Evolutionary conservation across 2,888 invertebrate genomes (phyloP), one percentile per base, ranked within the genome.

Genomic region (Stramonita haemastoma): DNA sequence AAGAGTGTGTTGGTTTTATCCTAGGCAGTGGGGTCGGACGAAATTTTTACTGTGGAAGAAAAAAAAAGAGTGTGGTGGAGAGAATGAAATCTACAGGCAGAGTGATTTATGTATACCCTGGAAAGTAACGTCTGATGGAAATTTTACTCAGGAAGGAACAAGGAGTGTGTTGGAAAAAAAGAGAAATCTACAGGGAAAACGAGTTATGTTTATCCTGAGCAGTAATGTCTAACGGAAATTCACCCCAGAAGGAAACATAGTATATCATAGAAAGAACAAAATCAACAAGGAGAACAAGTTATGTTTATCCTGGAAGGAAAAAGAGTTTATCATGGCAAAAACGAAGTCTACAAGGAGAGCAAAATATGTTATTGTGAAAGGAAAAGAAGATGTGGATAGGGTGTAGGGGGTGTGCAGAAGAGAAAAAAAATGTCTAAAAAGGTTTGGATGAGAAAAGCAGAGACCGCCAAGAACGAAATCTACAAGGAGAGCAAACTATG

Each of bases 181-280:
- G 46, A n/a, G 83, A 66, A 86, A 86, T 19, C 32, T 46, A 86
- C 66, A 86, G 19, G 86, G 32, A 34, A 36, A 70, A 15, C 34
- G 36, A 86, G 86, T 86, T 66, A 86, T 66, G 86, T 86, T 60
- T 86, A 66, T 86, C 66, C 86, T 70, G 29, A 15, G 86, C 86
- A 70, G 34, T 32, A 70, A 70, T 19, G 34, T 36, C 66, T 86
- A 66, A 66, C 66, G 86, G 70, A 86, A 60, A 66, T 66, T 84
- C 17, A 13, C 22, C 56, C 57, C 15, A 29, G 22, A 56, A 17
- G 29, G 5, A 46, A 57, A 57, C 1, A 6, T 1, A 46, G 46
- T 5, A 8, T 46, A 8, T 46, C 8, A 8, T 46, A 8, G 46
- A 26, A 26, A 26, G 36, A 70, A 46, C 13, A 46, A 66, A 86